Base-by-base conservation (phyloP, 2,797 vertebrate species). In the Pteropus rufus region DNA sequence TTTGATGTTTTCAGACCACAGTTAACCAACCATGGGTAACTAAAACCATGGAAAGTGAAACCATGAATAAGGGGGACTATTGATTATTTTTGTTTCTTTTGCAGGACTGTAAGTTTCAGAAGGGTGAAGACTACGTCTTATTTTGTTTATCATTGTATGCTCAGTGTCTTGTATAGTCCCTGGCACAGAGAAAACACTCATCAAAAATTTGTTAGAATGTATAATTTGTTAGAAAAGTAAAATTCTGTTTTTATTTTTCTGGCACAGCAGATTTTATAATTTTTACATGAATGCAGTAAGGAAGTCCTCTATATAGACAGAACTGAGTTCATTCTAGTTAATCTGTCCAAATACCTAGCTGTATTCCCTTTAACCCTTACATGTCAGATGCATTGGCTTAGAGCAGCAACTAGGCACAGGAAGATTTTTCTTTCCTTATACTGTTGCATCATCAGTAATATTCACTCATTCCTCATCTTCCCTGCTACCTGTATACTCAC, bases 131-230 rank as follows among this genome's bases (percentile, higher is more conserved):
- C 10, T 14, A 76, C 36, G 16, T 34, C 70, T 81, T 34, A 36
- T 91, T 88, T 76, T 81, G 52, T 49, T 84, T 92, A 81, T 65
- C 4, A 85, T 79, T 92, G 88, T 96, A 54, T 84, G 64, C 10
- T 89, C 69, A 90, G 24, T 80, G 49, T 72, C 82, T 88, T 92
- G 16, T 52, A 11, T 90, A 81, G 29, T 77, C 46, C 31, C 70
- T 88, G 39, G 21, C 21, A 70, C 1, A 93, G 39, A 34, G 31
- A 94, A 94, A 80, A 49, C 46, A 82, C 7, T 95, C 62, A 64
- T 23, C 9, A 29, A 77, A 81, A 56, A 91, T 52, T 31, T 15
- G 14, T 49, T 49, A 49, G 49, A 49, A 49, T 16, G 49, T 49
- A 77, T 77, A 56, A 91, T 91, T 41, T 76, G 19, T 54, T 92